Conservation (phyloP, 2,797 vertebrate species). For the Aphelocoma californica region DNA sequence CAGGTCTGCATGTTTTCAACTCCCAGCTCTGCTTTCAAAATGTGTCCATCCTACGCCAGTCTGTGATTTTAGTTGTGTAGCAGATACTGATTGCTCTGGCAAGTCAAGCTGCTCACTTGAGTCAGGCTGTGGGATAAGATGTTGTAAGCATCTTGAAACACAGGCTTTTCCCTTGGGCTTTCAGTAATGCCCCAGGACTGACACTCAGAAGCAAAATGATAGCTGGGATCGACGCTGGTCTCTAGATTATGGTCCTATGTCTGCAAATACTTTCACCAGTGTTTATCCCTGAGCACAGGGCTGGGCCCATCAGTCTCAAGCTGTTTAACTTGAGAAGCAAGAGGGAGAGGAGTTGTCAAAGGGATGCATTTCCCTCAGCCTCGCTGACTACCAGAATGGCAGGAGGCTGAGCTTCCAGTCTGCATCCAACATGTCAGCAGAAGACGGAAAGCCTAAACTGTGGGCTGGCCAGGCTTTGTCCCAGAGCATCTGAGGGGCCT, state of each 20-base stretch:
- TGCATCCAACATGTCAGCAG: background rate
- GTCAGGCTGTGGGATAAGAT: background rate
- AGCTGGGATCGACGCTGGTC: background rate
- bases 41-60: accelerated
- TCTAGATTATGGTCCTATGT: background rate
- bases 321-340: background rate
- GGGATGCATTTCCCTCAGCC: background rate
- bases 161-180: background rate
- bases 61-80: background rate
- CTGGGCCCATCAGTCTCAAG: background rate
- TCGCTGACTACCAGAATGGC: background rate
- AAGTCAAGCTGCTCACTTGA: background rate
- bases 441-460: background rate
- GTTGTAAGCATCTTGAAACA: background rate
- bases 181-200: background rate
- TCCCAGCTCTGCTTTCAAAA: background rate
- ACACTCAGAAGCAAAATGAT: background rate
- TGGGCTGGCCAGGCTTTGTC: background rate
- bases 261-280: constrained; percentile 25
- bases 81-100: background rate
- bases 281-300: background rate
- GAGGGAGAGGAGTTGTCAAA: background rate
- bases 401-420: background rate
- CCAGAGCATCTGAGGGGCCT: background rate
- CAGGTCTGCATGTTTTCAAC: background rate